Evolutionary conservation across 2,797 vertebrate species (phyloP).

Genomic region (Protonibea diacanthus): DNA sequence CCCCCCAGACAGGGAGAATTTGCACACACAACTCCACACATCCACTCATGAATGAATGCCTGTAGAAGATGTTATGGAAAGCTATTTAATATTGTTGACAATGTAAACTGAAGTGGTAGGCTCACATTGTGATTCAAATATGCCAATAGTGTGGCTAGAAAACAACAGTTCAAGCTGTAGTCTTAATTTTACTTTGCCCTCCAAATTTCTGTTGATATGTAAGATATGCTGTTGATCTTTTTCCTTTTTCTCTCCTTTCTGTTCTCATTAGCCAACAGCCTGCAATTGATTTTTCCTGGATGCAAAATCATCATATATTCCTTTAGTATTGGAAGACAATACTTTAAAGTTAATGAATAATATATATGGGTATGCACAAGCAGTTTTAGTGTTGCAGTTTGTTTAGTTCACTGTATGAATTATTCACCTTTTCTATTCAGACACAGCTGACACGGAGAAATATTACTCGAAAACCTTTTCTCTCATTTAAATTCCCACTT

Average conservation of each 20-base stretch:
- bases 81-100: background rate
- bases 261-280: too few relatives aligned
- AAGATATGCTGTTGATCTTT: background rate
- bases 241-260: background rate
- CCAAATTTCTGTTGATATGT: background rate
- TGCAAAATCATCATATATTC: background rate
- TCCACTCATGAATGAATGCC: background rate
- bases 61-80: background rate
- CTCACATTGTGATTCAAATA: background rate
- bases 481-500: slow-evolving; percentile 30
- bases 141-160: background rate
- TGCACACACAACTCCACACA: too few relatives aligned
- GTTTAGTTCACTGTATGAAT: slow-evolving; percentile 21
- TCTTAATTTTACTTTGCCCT: background rate
- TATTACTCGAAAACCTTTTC: background rate
- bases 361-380: background rate
- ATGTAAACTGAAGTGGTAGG: background rate
- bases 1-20: too few relatives aligned
- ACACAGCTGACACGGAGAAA: background rate
- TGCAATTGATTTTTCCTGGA: background rate
- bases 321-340: background rate
- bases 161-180: background rate
- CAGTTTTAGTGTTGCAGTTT: background rate
- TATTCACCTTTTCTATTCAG: slow-evolving; percentile 14
- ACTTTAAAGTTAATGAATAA: slow-evolving; percentile 2